Percentiles rank a stretch among this genome's conserved stretches.
These are phyloP conservation scores for Drymodes brunneopygia DNA, from an alignment of 2,113 vertebrate species.

Conservation along the genomic window DNA sequence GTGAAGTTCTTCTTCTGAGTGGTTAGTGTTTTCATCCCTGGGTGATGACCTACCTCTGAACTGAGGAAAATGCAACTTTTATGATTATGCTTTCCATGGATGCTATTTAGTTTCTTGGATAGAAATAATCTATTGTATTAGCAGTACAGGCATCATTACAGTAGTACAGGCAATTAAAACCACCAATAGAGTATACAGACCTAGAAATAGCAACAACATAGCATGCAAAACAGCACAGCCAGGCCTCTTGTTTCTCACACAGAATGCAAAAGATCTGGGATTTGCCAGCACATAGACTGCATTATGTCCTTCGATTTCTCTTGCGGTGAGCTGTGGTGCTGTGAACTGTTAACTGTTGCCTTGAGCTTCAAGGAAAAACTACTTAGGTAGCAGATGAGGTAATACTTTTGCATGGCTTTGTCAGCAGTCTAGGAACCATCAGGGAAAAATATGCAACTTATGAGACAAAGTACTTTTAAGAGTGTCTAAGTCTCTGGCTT, in stretches of 20 bases:
- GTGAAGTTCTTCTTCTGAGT: background rate
- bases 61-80: background rate
- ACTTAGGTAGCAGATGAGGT: background rate
- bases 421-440: background rate
- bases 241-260: background rate
- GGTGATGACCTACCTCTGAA: background rate
- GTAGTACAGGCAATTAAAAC: background rate
- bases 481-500: background rate
- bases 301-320: background rate
- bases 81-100: background rate
- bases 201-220: background rate
- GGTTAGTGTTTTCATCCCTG: background rate
- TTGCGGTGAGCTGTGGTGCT: background rate
- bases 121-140: background rate
- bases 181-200: background rate
- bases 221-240: background rate
- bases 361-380: background rate
- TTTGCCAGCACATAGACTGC: background rate
- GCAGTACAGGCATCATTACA: background rate
- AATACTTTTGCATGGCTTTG: background rate
- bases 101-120: background rate
- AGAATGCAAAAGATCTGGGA: background rate
- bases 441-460: background rate
- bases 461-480: background rate
- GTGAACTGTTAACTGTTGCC: background rate